phyloP scores from a whole-genome alignment of 1,140 invertebrate genomes.

The Chironomus striatipennis region DNA sequence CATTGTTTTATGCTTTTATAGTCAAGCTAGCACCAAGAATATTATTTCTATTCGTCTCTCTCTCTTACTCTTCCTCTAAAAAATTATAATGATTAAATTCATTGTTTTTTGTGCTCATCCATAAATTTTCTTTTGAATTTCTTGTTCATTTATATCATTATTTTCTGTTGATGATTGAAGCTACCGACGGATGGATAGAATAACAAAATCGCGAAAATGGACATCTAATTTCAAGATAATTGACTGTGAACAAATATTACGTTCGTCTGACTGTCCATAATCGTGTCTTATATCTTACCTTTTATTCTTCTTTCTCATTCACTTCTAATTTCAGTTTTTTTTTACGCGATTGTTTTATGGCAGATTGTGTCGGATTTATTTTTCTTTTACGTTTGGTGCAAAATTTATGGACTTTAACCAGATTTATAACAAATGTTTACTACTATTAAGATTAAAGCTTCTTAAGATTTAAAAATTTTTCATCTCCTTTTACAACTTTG shows the following conservation, averaged over 20 bases:
- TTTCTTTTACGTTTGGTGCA: too few species aligned
- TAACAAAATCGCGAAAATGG: slow-evolving; percentile 7
- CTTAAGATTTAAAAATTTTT: too few species aligned
- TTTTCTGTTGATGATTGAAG: background rate
- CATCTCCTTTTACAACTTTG: too few species aligned
- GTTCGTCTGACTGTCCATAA: too few species aligned
- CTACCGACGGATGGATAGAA: slow-evolving; percentile 8
- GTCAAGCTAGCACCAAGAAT: background rate
- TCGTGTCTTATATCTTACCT: too few species aligned
- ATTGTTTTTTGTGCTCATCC: background rate
- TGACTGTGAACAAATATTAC: background rate
- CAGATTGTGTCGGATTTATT: too few species aligned
- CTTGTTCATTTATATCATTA: background rate
- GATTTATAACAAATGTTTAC: too few species aligned
- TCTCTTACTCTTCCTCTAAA: background rate
- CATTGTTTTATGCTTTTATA: slow-evolving; percentile 9
- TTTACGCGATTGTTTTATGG: too few species aligned
- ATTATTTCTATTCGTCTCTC: background rate
- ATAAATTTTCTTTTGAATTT: background rate
- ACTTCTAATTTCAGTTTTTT: too few species aligned
- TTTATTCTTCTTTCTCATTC: too few species aligned
- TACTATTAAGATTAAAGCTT: too few species aligned
- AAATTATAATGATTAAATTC: slow-evolving; percentile 10
- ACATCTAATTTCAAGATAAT: slow-evolving; percentile 10
- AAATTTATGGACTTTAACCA: too few species aligned